phyloP scores from a whole-genome alignment of 30 jellyfish, hydroid and myxozoan species.

The Cassiopea andromeda region DNA sequence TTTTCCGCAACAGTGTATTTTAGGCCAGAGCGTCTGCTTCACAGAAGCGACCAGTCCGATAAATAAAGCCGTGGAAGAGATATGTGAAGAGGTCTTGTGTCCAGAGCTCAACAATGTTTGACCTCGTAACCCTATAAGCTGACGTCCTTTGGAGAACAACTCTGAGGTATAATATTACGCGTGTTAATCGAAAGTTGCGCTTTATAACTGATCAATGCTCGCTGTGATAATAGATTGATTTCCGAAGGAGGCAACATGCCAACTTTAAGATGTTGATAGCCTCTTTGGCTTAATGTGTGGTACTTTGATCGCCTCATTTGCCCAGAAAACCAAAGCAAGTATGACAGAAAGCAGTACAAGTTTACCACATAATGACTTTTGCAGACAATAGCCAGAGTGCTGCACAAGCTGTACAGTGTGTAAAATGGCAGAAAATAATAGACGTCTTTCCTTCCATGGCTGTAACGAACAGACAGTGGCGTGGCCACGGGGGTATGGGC shows the following conservation, averaged over 20 bases:
- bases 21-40: background rate
- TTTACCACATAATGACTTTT: background rate
- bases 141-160: conserved; percentile 54
- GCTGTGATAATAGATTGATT: conserved; percentile 54
- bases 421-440: no score
- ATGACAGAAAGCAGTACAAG: background rate
- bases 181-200: conserved; percentile 58
- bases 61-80: background rate
- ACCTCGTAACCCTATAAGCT: conserved; percentile 63
- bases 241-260: conserved; percentile 45
- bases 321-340: background rate
- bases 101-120: conserved; percentile 41
- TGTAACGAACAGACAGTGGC: background rate
- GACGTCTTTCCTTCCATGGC: no score
- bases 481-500: background rate
- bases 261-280: conserved; percentile 7
- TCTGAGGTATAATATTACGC: conserved; percentile 51
- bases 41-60: background rate
- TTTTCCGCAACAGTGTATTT: background rate
- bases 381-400: background rate
- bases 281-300: conserved; percentile 48
- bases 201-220: conserved; percentile 32
- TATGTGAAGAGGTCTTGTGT: background rate
- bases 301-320: conserved; percentile 7
- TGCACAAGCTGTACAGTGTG: background rate